Percentiles rank a stretch among this genome's conserved stretches.
Conservation (phyloP, 2,888 invertebrate species). For the Orchesella flavescens region DNA sequence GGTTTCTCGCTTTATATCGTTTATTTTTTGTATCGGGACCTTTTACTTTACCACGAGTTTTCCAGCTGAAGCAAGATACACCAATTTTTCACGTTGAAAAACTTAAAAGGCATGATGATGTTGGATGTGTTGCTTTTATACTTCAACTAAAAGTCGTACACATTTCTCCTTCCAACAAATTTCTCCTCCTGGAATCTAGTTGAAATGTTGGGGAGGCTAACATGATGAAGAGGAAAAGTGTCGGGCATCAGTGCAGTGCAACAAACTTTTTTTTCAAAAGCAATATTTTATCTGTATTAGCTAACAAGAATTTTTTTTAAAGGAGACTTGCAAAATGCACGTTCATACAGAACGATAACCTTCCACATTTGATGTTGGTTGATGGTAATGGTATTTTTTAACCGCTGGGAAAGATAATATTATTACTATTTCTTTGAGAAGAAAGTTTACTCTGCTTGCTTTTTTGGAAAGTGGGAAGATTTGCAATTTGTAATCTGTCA, state of each 20-base stretch:
- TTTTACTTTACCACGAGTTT: no score
- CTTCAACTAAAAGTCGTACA: no score
- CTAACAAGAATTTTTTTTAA: no score
- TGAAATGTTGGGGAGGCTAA: not conserved
- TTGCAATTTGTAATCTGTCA: conserved; percentile 59
- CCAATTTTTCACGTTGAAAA: no score
- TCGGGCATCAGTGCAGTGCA: not conserved
- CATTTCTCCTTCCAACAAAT: no score
- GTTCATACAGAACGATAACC: not conserved
- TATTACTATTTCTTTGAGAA: not conserved
- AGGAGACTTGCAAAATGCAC: no score
- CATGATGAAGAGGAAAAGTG: not conserved
- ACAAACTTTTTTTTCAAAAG: not conserved
- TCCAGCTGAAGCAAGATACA: no score
- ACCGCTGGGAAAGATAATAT: not conserved
- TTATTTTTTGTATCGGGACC: no score
- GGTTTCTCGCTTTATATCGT: no score
- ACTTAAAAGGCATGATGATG: no score
- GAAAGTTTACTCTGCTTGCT: not conserved
- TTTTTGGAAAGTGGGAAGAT: conserved; percentile 30
- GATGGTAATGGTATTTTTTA: not conserved
- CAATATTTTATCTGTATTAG: no score
- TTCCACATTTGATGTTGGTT: conserved; percentile 8
- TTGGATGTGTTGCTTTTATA: no score
- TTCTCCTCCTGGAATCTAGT: not conserved